These are phyloP conservation scores for Lymantria dispar DNA, from an alignment of 2,888 invertebrate genomes.

Conservation along the genomic window DNA sequence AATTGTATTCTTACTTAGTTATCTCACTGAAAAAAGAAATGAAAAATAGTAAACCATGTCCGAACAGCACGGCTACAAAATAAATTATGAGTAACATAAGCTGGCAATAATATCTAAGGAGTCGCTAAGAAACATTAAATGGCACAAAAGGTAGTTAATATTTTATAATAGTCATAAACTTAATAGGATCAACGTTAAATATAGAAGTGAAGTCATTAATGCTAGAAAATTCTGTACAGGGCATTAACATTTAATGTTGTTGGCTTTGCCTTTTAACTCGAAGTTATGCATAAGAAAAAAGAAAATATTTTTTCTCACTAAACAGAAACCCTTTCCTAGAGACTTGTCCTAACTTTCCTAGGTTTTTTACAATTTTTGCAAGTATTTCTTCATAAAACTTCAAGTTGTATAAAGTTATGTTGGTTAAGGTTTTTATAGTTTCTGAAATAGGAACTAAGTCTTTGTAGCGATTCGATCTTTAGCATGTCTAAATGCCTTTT, in stretches of 20 bases:
- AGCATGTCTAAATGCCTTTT: no score
- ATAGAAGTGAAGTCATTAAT: conserved; percentile 4
- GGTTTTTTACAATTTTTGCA: conserved; percentile 21
- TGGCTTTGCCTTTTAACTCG: no score
- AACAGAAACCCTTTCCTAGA: no score
- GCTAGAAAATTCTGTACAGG: not conserved
- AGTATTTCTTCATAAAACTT: conserved; percentile 6
- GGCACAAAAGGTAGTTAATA: conserved; percentile 5
- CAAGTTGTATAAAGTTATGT: not conserved
- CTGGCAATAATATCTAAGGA: conserved; percentile 1
- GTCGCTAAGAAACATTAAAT: conserved; percentile 6
- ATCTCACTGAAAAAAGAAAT: no score
- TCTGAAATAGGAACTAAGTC: not conserved
- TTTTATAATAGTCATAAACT: conserved; percentile 11
- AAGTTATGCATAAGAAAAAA: no score
- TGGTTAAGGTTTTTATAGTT: not conserved
- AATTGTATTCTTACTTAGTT: no score
- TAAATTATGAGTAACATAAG: not conserved
- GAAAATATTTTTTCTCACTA: no score
- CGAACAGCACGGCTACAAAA: not conserved
- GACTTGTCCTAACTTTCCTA: conserved; percentile 19
- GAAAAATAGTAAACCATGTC: no score
- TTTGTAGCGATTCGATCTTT: not conserved
- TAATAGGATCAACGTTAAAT: conserved; percentile 6
- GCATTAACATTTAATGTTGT: not conserved